Evolutionary conservation across 2,797 vertebrate species (phyloP).

Genomic region (Mormyrops boulengeri): DNA sequence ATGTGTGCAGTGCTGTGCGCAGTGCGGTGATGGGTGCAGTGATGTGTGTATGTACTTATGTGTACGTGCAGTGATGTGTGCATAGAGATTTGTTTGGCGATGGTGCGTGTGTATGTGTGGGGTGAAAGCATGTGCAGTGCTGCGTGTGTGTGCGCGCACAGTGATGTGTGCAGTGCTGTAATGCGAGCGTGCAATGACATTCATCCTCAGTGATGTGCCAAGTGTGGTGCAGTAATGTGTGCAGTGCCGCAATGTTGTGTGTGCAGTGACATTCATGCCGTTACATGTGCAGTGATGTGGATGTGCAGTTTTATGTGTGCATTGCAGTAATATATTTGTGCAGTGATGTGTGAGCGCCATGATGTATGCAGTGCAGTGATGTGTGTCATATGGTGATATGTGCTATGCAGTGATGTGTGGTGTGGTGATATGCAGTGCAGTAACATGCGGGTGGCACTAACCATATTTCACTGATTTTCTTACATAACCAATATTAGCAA

Average conservation of each 20-base stretch:
- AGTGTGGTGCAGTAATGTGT: neutral
- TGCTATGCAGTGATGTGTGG: neutral
- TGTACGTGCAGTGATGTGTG: neutral
- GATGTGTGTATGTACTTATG: no score
- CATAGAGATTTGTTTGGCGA: neutral
- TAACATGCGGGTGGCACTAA: conserved; percentile 27
- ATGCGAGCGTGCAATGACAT: neutral
- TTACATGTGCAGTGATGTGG: no score
- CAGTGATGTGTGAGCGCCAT: no score
- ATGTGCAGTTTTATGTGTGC: neutral
- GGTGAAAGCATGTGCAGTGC: neutral
- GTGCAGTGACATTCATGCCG: no score
- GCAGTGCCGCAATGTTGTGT: no score
- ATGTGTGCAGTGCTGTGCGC: neutral
- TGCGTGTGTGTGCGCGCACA: no score
- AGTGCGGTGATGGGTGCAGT: neutral
- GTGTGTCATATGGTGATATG: neutral
- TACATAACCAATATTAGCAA: conserved; percentile 41
- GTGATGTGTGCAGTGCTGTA: neutral
- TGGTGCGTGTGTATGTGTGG: neutral
- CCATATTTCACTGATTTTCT: conserved; percentile 33
- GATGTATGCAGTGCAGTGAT: neutral
- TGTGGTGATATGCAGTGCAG: conserved; percentile 18
- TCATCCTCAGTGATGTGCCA: neutral
- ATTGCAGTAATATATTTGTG: no score